Conservation (phyloP, 2,797 vertebrate genomes). For the Columba guinea region DNA sequence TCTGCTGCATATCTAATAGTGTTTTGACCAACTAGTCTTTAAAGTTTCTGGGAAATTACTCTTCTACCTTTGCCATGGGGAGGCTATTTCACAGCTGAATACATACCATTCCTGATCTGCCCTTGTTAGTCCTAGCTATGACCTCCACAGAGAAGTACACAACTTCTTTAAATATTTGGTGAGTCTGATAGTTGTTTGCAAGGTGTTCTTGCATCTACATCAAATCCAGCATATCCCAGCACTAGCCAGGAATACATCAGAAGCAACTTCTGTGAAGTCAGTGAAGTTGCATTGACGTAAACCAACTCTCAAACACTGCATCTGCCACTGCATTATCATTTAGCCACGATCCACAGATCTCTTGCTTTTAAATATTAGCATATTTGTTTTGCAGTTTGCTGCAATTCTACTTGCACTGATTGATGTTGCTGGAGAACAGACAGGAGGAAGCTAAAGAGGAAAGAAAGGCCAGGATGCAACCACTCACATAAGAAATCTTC, state of each 20-base stretch:
- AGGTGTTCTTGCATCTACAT: background rate
- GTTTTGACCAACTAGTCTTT: conserved; percentile 50
- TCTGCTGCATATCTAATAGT: conserved; percentile 43
- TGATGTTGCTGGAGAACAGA: background rate
- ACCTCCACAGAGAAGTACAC: background rate
- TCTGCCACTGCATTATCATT: background rate
- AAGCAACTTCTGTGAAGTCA: background rate
- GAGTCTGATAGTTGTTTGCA: background rate
- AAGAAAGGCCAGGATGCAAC: background rate
- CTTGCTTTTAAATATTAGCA: background rate
- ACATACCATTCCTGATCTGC: conserved; percentile 25
- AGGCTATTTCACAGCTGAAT: conserved; percentile 64
- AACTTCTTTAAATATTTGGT: background rate
- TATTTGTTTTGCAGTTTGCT: background rate
- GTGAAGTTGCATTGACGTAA: background rate
- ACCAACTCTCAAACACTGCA: background rate
- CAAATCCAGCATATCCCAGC: background rate
- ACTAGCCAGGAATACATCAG: background rate
- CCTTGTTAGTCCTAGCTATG: conserved; percentile 25
- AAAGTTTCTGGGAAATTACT: conserved; percentile 44
- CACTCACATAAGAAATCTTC: fast-evolving
- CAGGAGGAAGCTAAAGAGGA: background rate
- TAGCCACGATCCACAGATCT: background rate
- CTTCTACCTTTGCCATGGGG: conserved; percentile 50
- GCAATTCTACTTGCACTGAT: background rate